Conservation (phyloP, 2,888 invertebrate species). For the Mesochorus sp. region DNA sequence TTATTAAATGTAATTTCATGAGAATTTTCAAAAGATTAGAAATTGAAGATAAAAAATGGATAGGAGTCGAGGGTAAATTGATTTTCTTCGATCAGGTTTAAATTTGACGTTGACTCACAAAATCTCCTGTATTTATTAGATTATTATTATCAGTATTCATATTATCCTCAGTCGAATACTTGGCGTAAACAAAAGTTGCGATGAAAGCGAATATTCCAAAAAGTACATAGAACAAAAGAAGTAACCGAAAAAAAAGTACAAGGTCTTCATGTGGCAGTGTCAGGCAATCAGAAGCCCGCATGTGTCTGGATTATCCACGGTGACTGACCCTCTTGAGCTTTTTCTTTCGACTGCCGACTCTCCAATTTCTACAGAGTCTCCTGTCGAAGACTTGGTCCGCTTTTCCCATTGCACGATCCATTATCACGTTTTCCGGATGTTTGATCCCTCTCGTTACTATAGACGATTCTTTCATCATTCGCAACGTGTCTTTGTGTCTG, state of each 20-base stretch:
- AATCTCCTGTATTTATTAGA: no score
- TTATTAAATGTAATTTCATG: no score
- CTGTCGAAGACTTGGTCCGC: constrained; percentile 33
- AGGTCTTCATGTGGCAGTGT: constrained; percentile 37
- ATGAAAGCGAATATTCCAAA: background rate
- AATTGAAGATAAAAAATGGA: no score
- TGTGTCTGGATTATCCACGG: constrained; percentile 65
- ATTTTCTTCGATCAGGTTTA: no score
- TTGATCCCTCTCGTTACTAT: constrained; percentile 59
- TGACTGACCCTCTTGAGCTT: constrained; percentile 51
- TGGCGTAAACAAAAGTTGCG: no score
- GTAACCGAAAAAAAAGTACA: background rate
- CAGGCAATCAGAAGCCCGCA: constrained; percentile 68
- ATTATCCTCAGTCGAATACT: no score
- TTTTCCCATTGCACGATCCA: constrained; percentile 28
- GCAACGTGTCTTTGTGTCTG: constrained; percentile 49
- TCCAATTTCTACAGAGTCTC: constrained; percentile 14
- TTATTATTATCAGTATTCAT: no score
- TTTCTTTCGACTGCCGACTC: background rate
- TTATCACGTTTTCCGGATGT: constrained; percentile 49
- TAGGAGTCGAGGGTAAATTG: no score
- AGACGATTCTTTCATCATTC: constrained; percentile 15
- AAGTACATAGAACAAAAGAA: background rate
- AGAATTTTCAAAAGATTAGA: no score
- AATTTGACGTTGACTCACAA: no score